phyloP scores from a whole-genome alignment of 2,888 invertebrate species.

The Perizoma affinitatum region DNA sequence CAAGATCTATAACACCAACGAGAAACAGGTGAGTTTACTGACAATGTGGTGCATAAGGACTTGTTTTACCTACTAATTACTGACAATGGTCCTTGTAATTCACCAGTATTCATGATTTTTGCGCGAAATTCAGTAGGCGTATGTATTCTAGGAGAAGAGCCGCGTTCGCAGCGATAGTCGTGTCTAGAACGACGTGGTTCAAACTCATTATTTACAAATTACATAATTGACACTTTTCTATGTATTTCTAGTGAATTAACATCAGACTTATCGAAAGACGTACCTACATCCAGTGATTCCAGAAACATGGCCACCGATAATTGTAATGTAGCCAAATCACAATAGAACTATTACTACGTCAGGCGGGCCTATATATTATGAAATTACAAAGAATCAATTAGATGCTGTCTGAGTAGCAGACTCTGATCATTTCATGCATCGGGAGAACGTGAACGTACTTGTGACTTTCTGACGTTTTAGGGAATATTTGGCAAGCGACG shows the following conservation, averaged over 20 bases:
- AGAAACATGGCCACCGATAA: conserved; percentile 81
- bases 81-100: conserved; percentile 83
- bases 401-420: conserved; percentile 71
- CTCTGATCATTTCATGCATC: conserved; percentile 81
- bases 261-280: conserved; percentile 63
- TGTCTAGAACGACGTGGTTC: conserved; percentile 55
- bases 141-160: conserved; percentile 52
- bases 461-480: conserved; percentile 84
- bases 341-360: conserved; percentile 67
- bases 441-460: conserved; percentile 80
- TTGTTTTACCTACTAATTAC: conserved; percentile 64
- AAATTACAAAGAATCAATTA: conserved; percentile 73
- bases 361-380: conserved; percentile 57
- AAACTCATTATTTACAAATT: conserved; percentile 59
- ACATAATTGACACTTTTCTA: conserved; percentile 71
- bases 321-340: conserved; percentile 72
- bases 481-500: conserved; percentile 83
- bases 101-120: conserved; percentile 76
- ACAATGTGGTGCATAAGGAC: conserved; percentile 77
- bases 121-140: conserved; percentile 75
- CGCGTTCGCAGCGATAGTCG: conserved; percentile 59
- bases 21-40: conserved; percentile 75
- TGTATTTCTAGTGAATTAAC: conserved; percentile 51
- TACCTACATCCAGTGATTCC: conserved; percentile 71
- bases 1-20: conserved; percentile 88